Conservation (phyloP, 1,140 invertebrate genomes). For the Brachionus sp. region DNA sequence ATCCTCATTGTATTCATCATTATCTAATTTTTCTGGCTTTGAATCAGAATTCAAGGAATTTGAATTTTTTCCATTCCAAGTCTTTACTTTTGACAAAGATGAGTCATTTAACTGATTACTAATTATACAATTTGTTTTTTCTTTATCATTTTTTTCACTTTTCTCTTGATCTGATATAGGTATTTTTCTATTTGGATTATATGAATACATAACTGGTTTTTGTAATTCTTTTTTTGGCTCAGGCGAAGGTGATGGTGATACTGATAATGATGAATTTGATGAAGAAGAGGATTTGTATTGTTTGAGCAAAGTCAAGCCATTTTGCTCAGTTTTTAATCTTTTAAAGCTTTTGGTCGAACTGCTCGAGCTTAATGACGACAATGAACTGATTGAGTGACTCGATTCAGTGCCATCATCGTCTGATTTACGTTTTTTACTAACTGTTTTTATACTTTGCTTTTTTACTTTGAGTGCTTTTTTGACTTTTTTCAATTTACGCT, state of each 20-base stretch:
- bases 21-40: neutral
- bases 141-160: neutral
- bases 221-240: neutral
- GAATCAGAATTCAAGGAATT: neutral
- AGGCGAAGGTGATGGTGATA: conserved; percentile 26
- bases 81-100: neutral
- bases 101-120: neutral
- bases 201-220: neutral
- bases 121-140: neutral
- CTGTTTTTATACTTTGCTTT: neutral
- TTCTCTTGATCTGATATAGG: neutral
- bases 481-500: conserved; percentile 14
- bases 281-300: conserved; percentile 7
- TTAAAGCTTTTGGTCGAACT: conserved; percentile 1
- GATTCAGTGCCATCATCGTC: conserved; percentile 9
- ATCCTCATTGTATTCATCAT: neutral
- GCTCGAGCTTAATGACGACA: neutral
- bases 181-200: neutral
- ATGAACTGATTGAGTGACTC: neutral
- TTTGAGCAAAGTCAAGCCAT: neutral
- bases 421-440: neutral
- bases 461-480: conserved; percentile 1
- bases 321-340: conserved; percentile 23
- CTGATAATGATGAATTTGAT: neutral
- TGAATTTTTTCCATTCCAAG: neutral